Evolutionary conservation across 2,113 vertebrate genomes (phyloP), one percentile per base, ranked within the genome.

Genomic region (Empidonax alnorum): DNA sequence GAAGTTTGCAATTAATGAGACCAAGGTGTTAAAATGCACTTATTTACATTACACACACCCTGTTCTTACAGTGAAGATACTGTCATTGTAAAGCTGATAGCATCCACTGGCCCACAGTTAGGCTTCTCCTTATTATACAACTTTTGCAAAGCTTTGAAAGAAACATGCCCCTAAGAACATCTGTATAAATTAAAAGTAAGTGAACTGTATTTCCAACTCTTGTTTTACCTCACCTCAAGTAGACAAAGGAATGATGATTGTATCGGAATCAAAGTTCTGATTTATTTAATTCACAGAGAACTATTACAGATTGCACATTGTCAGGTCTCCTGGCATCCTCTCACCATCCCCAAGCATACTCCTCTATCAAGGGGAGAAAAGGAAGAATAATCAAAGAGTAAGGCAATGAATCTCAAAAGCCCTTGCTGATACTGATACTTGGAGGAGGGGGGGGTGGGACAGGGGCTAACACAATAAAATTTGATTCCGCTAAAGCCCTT

Each of bases 1-100:
- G 50, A 93, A 83, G 75, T 87, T 49, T 79, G 66, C 46, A 62
- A 30, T 89, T 90, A 90, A 88, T 62, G 46, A 84, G 58, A 94
- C 20, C 56, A 78, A 83, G 41, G 53, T 91, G 35, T 61, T 87
- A 90, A 84, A 21, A 83, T 47, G 42, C 19, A 95, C 73, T 59
- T 85, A 90, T 86, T 93, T 93, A 86, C 42, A 68, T 80, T 27
- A 41, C 24, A 66, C 0, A 4, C 18, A 8, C 13, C 27, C 16
- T 77, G 10, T 39, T 90, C 74, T 79, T 67, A 31, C 50, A 74
- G 50, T 8, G 14, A 63, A 33, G 30, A 44, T 37, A 35, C 22
- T 41, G 6, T 31, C 74, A 61, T 30, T 74, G 35, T 21, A 78
- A 84, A 89, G 22, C 33, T 49, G 30, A 14, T 59, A 87, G 37